Percentiles rank a stretch among this genome's conserved stretches.
Evolutionary conservation across 2,888 invertebrate genomes (phyloP).

Genomic region (Leptopterna dolabrata): DNA sequence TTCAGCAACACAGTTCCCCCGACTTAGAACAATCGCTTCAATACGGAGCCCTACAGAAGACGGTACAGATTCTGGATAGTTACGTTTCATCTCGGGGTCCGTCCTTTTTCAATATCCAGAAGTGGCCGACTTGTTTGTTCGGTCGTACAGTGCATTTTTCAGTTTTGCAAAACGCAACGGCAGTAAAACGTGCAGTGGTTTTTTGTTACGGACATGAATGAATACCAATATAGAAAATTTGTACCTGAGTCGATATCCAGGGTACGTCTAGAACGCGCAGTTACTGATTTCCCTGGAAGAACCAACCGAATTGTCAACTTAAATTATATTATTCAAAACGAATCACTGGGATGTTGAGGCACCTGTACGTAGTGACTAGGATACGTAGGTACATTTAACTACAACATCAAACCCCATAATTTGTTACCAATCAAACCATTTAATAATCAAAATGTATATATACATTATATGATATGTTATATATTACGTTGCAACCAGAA

Average conservation of each 20-base stretch:
- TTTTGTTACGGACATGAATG: background rate
- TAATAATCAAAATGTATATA: no score
- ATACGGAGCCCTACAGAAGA: background rate
- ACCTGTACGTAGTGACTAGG: no score
- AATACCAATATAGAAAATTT: background rate
- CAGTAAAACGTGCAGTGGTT: background rate
- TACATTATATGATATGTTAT: no score
- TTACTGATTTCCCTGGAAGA: slow-evolving; percentile 30
- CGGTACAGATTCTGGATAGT: background rate
- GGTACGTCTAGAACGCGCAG: background rate
- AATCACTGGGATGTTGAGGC: no score
- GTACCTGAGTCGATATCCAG: slow-evolving; percentile 1
- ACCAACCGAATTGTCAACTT: slow-evolving; percentile 21
- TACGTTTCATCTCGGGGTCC: no score
- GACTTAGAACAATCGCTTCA: background rate
- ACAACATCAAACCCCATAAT: no score
- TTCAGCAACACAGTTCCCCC: background rate
- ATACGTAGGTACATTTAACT: no score
- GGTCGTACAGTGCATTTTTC: background rate
- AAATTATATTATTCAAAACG: no score
- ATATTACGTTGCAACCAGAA: no score
- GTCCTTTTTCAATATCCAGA: no score
- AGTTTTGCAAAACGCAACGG: background rate
- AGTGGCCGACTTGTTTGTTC: background rate
- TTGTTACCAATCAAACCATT: no score